Percentiles rank a stretch among this genome's conserved stretches.
phyloP scores from a whole-genome alignment of 1,140 invertebrate species.

The Rhagoletis pomonella region DNA sequence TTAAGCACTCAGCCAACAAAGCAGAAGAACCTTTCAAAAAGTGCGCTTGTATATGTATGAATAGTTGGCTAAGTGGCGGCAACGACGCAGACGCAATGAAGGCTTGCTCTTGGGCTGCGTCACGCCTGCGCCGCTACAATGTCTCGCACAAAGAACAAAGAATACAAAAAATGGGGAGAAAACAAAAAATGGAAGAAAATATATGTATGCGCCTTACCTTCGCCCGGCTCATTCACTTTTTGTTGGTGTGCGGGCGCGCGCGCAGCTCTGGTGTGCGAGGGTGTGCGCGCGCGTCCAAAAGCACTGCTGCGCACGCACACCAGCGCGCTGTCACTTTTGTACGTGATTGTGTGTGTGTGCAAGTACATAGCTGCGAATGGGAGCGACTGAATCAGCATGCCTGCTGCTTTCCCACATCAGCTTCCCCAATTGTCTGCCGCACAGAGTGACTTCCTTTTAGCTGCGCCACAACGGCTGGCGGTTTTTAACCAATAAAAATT shows the following conservation, averaged over 20 bases:
- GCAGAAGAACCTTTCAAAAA: conserved; percentile 9
- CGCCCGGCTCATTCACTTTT: conserved; percentile 11
- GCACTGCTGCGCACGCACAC: conserved; percentile 28
- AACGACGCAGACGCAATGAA: background rate
- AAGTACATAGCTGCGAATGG: background rate
- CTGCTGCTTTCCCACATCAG: background rate
- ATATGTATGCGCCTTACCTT: background rate
- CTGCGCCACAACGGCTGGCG: conserved; percentile 40
- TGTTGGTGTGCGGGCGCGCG: background rate
- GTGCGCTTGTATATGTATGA: background rate
- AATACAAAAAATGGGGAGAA: background rate
- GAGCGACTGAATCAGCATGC: background rate
- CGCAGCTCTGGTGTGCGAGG: background rate
- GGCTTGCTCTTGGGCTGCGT: conserved; percentile 9
- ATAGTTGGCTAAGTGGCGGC: background rate
- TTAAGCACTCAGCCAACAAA: background rate
- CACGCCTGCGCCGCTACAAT: conserved; percentile 34
- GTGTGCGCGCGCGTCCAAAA: background rate
- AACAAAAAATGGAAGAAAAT: background rate
- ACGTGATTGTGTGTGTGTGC: background rate
- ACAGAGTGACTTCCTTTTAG: background rate
- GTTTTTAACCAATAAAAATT: conserved; percentile 50
- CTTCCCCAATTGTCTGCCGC: background rate
- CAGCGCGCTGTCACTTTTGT: background rate
- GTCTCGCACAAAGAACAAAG: background rate